Evolutionary conservation across 2,888 invertebrate genomes (phyloP).

Genomic region (Ormyrus pomaceus): DNA sequence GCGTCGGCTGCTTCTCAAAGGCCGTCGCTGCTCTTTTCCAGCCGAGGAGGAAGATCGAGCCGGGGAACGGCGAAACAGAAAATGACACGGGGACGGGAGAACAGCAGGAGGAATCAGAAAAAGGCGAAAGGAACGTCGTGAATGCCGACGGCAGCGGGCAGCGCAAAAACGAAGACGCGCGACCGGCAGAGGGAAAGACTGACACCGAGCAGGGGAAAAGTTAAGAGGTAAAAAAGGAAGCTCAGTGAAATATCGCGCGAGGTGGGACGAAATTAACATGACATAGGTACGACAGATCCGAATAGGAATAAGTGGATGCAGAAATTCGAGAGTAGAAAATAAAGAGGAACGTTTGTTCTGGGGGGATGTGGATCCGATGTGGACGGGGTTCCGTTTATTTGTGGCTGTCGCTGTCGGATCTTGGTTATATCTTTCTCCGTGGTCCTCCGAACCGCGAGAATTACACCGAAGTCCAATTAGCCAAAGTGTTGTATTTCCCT

Average conservation of each 20-base stretch:
- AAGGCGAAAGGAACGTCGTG: conserved; percentile 9
- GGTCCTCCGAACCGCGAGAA: neutral
- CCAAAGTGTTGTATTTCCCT: neutral
- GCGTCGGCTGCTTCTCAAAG: conserved; percentile 39
- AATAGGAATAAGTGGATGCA: no score
- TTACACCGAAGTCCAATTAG: conserved; percentile 23
- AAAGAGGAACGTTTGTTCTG: no score
- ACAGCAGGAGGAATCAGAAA: conserved; percentile 21
- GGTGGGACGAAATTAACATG: conserved; percentile 27
- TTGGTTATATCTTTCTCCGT: neutral
- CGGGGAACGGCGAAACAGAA: conserved; percentile 8
- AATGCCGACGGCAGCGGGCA: conserved; percentile 8
- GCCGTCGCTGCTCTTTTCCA: no score
- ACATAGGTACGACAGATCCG: conserved; percentile 19
- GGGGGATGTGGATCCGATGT: no score
- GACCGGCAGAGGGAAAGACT: neutral
- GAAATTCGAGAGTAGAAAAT: no score
- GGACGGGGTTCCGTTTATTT: neutral
- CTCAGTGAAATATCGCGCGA: conserved; percentile 8
- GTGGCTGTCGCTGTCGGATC: conserved; percentile 5
- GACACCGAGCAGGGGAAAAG: neutral
- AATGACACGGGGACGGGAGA: conserved; percentile 21
- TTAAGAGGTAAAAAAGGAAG: neutral
- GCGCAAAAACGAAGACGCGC: neutral
- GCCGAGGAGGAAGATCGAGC: no score